Conservation (phyloP, 30 jellyfish, hydroid and myxozoan genomes). For the Cassiopea andromeda region DNA sequence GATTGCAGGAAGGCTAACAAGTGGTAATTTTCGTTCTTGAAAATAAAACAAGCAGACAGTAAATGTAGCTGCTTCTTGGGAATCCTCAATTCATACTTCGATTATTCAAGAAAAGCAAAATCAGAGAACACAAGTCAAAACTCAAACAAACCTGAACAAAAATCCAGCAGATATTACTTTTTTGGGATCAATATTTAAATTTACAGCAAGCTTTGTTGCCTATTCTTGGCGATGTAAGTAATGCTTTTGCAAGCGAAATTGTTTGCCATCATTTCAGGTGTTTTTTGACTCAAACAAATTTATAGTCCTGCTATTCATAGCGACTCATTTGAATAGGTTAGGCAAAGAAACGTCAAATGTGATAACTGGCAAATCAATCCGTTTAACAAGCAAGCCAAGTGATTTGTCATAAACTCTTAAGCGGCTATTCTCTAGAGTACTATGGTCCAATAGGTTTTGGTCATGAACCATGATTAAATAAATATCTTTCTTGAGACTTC, state of each 20-base stretch:
- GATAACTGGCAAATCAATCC: not conserved
- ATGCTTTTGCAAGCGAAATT: not conserved
- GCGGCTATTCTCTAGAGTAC: too few relatives aligned
- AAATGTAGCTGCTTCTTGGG: not conserved
- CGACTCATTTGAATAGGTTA: not conserved
- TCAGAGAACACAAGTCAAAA: not conserved
- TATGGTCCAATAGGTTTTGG: too few relatives aligned
- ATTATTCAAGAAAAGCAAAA: not conserved
- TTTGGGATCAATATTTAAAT: constrained; percentile 4
- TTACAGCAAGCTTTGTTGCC: not conserved
- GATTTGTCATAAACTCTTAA: too few relatives aligned
- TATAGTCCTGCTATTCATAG: not conserved
- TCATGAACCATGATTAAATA: too few relatives aligned
- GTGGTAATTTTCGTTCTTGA: not conserved
- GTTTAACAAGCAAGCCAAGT: too few relatives aligned
- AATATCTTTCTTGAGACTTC: too few relatives aligned
- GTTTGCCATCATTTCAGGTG: not conserved
- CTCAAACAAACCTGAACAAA: not conserved
- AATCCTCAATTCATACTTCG: not conserved
- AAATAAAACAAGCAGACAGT: too few relatives aligned
- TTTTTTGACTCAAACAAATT: not conserved
- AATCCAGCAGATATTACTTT: not conserved
- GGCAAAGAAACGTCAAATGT: not conserved
- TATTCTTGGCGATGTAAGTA: not conserved
- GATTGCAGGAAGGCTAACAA: not conserved